Base-by-base conservation (phyloP, 2,797 vertebrate species). In the Parauchenoglanis punctatus region DNA sequence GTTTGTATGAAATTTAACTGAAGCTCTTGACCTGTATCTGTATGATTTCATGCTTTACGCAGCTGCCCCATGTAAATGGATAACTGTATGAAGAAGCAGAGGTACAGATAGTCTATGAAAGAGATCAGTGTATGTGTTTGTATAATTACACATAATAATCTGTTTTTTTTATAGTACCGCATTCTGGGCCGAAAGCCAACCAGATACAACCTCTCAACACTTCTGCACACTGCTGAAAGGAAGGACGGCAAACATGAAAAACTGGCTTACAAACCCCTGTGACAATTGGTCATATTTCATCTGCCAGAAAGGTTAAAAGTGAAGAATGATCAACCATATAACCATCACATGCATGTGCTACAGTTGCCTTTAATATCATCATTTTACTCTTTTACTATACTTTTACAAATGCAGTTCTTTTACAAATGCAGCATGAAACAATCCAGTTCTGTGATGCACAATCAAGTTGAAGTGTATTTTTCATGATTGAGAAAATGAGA, bases 201-300 rank as follows among this genome's bases (percentile, higher is more conserved):
- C 7, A 8, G 0, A 0, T 0, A 7, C 18, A 68, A 18, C 7
- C 49, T 0, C 4, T 31, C 10, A 44, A 58, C 90, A 82, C 2
- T 72, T 93, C 0, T 96, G 95, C 86, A 94, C 61, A 46, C 17
- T 91, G 7, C 87, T 96, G 70, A 44, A 0, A 4, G 89, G 65
- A 12, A 3, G 5, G 0, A 0, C 0, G 0, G 31, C 56, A 13
- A 0, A 3, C 7, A 20, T 76, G 28, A 90, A 18, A 35, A 95
- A 91, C 93, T 96, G 95, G 95, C 0, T 11, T 0, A 77, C 0
- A 31, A 56, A 8, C 23, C 1, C 11, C 8, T 90, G 91, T 40
- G 0, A 0, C 35, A 35, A 8, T 3, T 76, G 11, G 0, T 17
- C 86, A 23, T 93, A 93, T 82, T 96, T 90, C 94, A 95, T 96